phyloP scores from a whole-genome alignment of 2,113 vertebrate species.

The Zosterops borbonicus region DNA sequence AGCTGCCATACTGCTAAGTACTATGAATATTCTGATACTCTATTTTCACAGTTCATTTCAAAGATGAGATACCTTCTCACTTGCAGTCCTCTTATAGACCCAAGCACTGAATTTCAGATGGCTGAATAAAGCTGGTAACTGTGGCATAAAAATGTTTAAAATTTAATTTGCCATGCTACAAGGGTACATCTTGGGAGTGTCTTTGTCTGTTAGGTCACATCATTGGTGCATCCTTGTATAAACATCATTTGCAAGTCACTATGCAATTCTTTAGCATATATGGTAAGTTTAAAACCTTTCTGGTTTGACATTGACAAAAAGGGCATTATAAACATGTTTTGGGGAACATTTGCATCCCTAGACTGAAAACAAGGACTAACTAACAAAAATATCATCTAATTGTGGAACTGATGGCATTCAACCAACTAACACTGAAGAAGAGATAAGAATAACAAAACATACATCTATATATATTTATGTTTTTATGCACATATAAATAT shows the following conservation, averaged over 20 bases:
- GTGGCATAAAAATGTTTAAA: background rate
- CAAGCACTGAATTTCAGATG: background rate
- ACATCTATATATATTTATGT: background rate
- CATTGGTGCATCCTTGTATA: background rate
- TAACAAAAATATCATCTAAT: background rate
- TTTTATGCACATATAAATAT: background rate
- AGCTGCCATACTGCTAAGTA: background rate
- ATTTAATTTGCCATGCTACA: background rate
- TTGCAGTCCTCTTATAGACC: accelerated
- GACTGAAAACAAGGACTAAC: background rate
- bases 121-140: background rate
- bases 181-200: background rate
- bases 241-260: background rate
- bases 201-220: background rate
- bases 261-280: background rate
- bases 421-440: background rate
- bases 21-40: background rate
- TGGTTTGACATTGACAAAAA: background rate
- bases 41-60: background rate
- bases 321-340: background rate
- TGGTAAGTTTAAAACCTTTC: background rate
- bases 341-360: background rate
- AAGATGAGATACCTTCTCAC: background rate
- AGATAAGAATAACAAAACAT: background rate
- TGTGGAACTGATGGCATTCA: background rate